These are phyloP conservation scores for Acanthopleura granulata DNA, from an alignment of 2,888 invertebrate genomes.

Conservation along the genomic window DNA sequence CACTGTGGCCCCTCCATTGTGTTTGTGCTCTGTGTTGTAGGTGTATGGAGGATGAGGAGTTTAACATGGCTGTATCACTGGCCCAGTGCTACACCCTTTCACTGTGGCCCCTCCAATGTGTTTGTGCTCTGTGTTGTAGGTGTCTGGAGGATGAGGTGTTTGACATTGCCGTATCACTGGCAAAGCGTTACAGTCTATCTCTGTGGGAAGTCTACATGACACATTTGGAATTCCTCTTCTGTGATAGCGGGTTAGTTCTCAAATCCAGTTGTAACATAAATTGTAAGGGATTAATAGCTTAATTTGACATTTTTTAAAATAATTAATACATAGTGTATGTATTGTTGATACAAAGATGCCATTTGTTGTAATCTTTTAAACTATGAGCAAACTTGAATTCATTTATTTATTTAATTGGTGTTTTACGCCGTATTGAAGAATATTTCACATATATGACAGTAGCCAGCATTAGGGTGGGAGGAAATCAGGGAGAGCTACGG, in stretches of 20 bases:
- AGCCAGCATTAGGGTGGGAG: too few relatives aligned
- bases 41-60: slow-evolving; percentile 69
- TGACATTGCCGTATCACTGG: slow-evolving; percentile 69
- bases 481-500: too few relatives aligned
- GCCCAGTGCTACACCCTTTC: slow-evolving; percentile 70
- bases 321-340: too few relatives aligned
- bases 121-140: slow-evolving; percentile 63
- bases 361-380: too few relatives aligned
- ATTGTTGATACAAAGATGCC: too few relatives aligned
- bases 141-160: slow-evolving; percentile 69
- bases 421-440: too few relatives aligned
- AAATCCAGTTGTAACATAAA: too few relatives aligned
- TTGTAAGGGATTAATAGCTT: too few relatives aligned
- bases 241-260: slow-evolving; percentile 63
- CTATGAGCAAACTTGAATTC: too few relatives aligned
- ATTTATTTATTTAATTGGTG: too few relatives aligned
- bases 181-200: slow-evolving; percentile 69
- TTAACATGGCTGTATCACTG: slow-evolving; percentile 69
- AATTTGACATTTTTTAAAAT: too few relatives aligned
- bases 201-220: slow-evolving; percentile 70
- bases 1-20: slow-evolving; percentile 68
- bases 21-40: slow-evolving; percentile 58
- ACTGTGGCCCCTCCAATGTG: slow-evolving; percentile 65
- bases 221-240: slow-evolving; percentile 69
- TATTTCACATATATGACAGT: too few relatives aligned